Base-by-base conservation (phyloP, 1,140 invertebrate species). In the Penaeus japonicus region DNA sequence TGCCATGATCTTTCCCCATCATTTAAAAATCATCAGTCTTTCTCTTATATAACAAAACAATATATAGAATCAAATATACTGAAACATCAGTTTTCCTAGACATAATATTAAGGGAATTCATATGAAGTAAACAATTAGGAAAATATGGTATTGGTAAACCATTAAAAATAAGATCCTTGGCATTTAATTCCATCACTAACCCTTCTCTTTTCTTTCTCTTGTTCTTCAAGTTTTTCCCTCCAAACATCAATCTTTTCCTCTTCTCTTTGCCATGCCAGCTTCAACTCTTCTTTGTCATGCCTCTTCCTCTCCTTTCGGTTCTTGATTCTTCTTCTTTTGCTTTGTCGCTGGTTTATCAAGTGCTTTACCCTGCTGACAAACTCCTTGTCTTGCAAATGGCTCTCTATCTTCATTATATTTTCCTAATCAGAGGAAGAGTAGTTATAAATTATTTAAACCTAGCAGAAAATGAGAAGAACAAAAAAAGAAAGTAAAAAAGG, bases 181-280 rank as follows among this genome's bases (percentile, higher is more conserved):
- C 15, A 47, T 7, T 47, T 47, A 12, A 12, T 47, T 15, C 47
- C 18, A n/a, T 81, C 32, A 90, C 87, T 90, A 92, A 94, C 94
- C 93, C 94, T 93, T 92, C 95, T 95, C 75, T 93, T 93, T 89
- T 93, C 94, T 83, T 95, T 93, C 54, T 95, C 94, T 80, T 94
- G 92, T 91, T 95, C 94, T 90, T 95, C 93, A 90, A 94, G 94
- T 90, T 93, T 94, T 91, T 92, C 93, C 89, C 94, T 92, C 93
- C 93, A 95, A 91, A 94, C 93, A 94, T 94, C 94, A 91, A 95
- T 96, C 90, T 93, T 93, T 92, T 93, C 93, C 90, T 92, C 90
- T 91, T 93, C 91, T 91, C 92, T 92, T 92, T 93, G 91, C 92
- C 91, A 70, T 90, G 92, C 91, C 92, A 92, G 90, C 92, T 92